phyloP scores from a whole-genome alignment of 2,797 vertebrate genomes.

The Phaenicophaeus curvirostris region DNA sequence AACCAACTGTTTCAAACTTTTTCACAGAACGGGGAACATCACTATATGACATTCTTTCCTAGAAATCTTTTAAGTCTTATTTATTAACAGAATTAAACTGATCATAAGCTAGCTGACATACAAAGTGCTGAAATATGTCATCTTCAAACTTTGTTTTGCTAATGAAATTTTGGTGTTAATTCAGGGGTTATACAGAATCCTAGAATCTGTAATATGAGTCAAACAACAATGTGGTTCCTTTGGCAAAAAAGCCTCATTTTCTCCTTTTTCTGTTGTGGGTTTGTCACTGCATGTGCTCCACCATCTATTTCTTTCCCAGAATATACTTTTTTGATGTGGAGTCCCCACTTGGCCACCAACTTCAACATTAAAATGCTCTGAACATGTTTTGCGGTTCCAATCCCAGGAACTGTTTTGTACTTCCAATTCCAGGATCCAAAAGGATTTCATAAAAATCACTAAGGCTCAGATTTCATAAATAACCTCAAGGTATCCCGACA shows the following conservation, averaged over 20 bases:
- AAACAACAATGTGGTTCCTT: constrained; percentile 72
- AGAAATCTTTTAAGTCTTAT: constrained; percentile 77
- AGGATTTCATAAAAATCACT: not conserved
- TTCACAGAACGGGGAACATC: constrained; percentile 71
- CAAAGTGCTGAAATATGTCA: constrained; percentile 71
- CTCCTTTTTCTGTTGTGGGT: constrained; percentile 70
- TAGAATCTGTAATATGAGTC: constrained; percentile 65
- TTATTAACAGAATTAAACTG: constrained; percentile 78
- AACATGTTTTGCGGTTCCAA: constrained; percentile 1
- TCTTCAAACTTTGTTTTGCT: constrained; percentile 72
- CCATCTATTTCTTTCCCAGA: constrained; percentile 62
- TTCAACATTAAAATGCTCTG: constrained; percentile 15
- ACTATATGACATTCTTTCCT: constrained; percentile 72
- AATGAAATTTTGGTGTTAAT: constrained; percentile 76
- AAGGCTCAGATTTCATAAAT: constrained; percentile 33
- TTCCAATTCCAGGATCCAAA: constrained; percentile 9
- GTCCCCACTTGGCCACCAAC: constrained; percentile 42
- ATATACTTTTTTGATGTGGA: constrained; percentile 62
- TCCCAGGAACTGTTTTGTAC: not conserved
- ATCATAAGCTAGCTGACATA: constrained; percentile 70
- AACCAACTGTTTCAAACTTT: constrained; percentile 68
- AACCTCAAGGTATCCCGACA: not conserved
- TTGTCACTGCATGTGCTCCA: constrained; percentile 65
- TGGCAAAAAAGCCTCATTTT: constrained; percentile 60
- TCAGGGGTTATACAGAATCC: constrained; percentile 64